phyloP scores from a whole-genome alignment of 2,888 invertebrate species.

The Cosmia trapezina region DNA sequence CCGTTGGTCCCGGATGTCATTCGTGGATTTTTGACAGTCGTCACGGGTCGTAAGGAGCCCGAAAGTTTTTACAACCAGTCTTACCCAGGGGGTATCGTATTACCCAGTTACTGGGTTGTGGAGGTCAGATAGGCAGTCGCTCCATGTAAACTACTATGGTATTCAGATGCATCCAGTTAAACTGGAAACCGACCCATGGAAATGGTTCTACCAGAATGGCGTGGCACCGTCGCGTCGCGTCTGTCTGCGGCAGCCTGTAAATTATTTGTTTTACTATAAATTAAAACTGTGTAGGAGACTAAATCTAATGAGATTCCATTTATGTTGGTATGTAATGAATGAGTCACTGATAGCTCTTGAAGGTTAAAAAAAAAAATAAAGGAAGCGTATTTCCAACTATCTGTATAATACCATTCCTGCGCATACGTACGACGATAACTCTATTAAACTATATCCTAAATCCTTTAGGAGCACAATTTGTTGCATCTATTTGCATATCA shows the following conservation, averaged over 20 bases:
- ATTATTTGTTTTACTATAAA: slow-evolving; percentile 36
- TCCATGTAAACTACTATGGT: no score
- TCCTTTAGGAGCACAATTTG: slow-evolving; percentile 77
- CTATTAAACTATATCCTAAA: slow-evolving; percentile 74
- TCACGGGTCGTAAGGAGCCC: no score
- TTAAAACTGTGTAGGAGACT: slow-evolving; percentile 20
- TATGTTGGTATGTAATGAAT: slow-evolving; percentile 5
- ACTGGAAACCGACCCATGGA: no score
- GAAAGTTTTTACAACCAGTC: no score
- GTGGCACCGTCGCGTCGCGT: no score
- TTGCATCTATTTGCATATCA: slow-evolving; percentile 82
- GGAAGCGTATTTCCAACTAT: slow-evolving; percentile 21
- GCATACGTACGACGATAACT: slow-evolving; percentile 59
- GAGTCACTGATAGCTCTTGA: slow-evolving; percentile 3
- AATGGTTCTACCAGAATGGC: no score
- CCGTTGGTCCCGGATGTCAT: no score
- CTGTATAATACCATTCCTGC: slow-evolving; percentile 25
- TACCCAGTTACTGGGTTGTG: no score
- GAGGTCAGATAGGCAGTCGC: no score
- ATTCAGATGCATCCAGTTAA: no score
- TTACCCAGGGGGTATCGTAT: no score
- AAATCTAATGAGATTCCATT: slow-evolving; percentile 32
- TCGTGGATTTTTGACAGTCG: no score
- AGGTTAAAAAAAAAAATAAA: slow-evolving; percentile 14
- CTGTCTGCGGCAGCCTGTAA: slow-evolving; percentile 14